phyloP scores from a whole-genome alignment of 2,888 invertebrate species.

The Helobdella robusta region DNA sequence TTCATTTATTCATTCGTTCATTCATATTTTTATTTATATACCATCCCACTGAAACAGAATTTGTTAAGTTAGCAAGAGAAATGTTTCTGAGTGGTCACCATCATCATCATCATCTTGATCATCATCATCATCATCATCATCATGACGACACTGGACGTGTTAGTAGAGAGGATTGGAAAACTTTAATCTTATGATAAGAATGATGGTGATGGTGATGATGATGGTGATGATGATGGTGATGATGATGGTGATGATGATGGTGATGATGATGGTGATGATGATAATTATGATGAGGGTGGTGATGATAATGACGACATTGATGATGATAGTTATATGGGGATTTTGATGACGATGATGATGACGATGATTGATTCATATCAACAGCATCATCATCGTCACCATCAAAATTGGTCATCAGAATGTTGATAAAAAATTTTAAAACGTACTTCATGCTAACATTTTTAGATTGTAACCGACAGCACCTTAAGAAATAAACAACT shows the following conservation, averaged over 20 bases:
- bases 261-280: slow-evolving; percentile 16
- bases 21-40: no score
- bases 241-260: slow-evolving; percentile 20
- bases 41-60: neutral
- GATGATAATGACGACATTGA: slow-evolving; percentile 17
- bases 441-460: no score
- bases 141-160: neutral
- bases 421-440: no score
- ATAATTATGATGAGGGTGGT: slow-evolving; percentile 8
- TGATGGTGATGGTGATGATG: slow-evolving; percentile 6
- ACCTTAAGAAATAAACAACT: no score
- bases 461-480: no score
- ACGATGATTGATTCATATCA: no score
- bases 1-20: no score
- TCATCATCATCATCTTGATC: neutral
- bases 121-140: neutral
- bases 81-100: neutral
- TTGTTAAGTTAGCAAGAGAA: slow-evolving; percentile 3
- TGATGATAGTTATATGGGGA: slow-evolving; percentile 11
- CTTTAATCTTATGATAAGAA: neutral
- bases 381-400: no score
- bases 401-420: no score
- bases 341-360: slow-evolving; percentile 15
- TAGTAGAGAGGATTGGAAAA: neutral
- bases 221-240: slow-evolving; percentile 14